Percentiles rank a stretch among this genome's conserved stretches.
Evolutionary conservation across 2,113 vertebrate genomes (phyloP).

Genomic region (Sus scrofa): T2T-Sscrofa CM000828.6:49437001-49437500

Average conservation of each 20-base stretch:
- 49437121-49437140: neutral
- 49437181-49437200: neutral
- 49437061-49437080: neutral
- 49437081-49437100: neutral
- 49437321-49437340: neutral
- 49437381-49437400: neutral
- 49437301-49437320: neutral
- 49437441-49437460: neutral
- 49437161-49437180: neutral
- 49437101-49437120: no score
- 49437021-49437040: neutral
- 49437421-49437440: neutral
- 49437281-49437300: neutral
- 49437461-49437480: neutral
- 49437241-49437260: neutral
- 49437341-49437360: neutral
- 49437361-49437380: neutral
- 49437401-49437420: neutral
- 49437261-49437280: neutral
- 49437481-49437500: neutral
- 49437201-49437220: neutral
- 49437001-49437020: neutral
- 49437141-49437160: neutral
- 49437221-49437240: neutral
- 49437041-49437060: neutral